Evolutionary conservation across 2,113 vertebrate species (phyloP).

Genomic region (Oreotrochilus melanogaster): DNA sequence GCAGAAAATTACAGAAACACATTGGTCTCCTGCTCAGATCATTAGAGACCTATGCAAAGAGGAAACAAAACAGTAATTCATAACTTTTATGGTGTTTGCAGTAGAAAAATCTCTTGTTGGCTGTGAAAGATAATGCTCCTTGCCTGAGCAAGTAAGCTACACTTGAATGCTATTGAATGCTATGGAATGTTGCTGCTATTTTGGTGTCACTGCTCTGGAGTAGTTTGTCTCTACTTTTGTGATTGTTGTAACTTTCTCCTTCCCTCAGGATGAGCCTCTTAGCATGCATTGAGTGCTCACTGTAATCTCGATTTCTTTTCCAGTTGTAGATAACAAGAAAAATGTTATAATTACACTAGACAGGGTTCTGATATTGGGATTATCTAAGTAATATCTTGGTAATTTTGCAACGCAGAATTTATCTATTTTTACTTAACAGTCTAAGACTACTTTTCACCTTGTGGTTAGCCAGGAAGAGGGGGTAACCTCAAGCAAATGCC

Average conservation of each 20-base stretch:
- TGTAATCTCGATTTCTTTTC: constrained; percentile 19
- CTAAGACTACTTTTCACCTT: neutral
- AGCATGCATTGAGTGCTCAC: neutral
- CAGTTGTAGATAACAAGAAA: neutral
- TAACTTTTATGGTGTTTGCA: neutral
- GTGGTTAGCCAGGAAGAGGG: neutral
- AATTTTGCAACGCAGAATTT: neutral
- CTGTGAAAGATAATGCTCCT: neutral
- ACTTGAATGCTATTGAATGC: neutral
- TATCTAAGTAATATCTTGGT: neutral
- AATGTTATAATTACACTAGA: constrained; percentile 2
- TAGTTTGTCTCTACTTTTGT: neutral
- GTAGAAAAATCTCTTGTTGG: neutral
- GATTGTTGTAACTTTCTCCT: neutral
- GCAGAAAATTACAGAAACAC: neutral
- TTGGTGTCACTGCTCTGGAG: neutral
- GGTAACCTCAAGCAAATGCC: neutral
- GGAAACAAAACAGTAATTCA: neutral
- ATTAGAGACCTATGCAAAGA: neutral
- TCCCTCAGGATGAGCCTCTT: neutral
- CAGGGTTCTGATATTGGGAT: neutral
- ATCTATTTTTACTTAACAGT: neutral
- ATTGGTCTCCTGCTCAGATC: neutral
- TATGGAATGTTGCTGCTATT: neutral
- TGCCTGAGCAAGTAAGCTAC: neutral